Evolutionary conservation across 2,888 invertebrate species (phyloP), one percentile per base, ranked within the genome.

Genomic region (Spialia ferax): DNA sequence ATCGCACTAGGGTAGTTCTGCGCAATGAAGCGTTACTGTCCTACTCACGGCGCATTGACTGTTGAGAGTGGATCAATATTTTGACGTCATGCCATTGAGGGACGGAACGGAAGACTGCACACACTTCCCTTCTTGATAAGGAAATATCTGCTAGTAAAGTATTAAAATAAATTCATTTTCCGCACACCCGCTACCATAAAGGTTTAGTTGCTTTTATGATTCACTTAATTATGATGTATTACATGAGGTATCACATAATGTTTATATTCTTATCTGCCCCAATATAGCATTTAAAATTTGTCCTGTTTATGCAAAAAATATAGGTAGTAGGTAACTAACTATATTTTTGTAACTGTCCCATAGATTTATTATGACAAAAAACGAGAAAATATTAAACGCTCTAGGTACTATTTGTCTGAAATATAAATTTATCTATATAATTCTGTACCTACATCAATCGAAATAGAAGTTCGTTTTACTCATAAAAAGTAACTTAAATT

Each of bases 61-160:
- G 82, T 71, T 71, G 71, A 60, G 69, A 69, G 55, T 69, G 71
- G 84, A 90, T 93, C 93, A 79, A 93, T 93, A 88, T 71, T 50
- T 79, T 92, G 92, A 93, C 92, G 93, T 92, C 92, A 93, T 82
- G 71, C 78, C 88, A 89, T 89, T 91, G 84, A 90, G 82, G 75
- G 75, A 75, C 74, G 70, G 71, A 79, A 75, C 73, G 73, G 74
- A 76, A 78, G 72, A 72, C 59, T 74, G 75, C 73, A 79, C 75
- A 85, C 77, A 79, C 72, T 75, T 73, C 74, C 73, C 75, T 82
- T 80, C 77, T 74, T 68, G 73, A 73, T 73, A 75, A 76, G 75
- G 75, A 78, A 79, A 79, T 79, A 79, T 72, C 56, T 63, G 64
- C 54, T 69, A 71, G 71, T 15, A 57, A 52, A 20, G 52, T 59